These are phyloP conservation scores for Brachycybe producta DNA, from an alignment of 2,888 invertebrate species.

Conservation along the genomic window DNA sequence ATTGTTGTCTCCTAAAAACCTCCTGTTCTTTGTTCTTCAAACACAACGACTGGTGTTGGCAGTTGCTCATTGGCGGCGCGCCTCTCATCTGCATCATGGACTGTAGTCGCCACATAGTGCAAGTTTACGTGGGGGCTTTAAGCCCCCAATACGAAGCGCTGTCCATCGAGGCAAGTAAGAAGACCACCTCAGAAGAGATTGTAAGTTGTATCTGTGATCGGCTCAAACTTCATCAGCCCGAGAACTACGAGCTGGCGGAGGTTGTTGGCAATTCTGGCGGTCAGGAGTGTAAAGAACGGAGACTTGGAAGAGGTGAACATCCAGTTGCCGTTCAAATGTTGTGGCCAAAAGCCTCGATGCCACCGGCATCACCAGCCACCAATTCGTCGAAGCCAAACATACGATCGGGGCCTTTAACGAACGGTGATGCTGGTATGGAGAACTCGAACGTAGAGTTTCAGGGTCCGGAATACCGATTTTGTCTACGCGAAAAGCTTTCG, in stretches of 20 bases:
- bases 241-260: conserved; percentile 69
- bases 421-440: background rate
- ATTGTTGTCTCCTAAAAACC: too few species aligned
- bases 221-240: conserved; percentile 42
- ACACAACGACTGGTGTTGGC: too few species aligned
- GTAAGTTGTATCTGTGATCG: conserved; percentile 74
- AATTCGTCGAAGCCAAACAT: conserved; percentile 1
- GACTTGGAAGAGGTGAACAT: conserved; percentile 54
- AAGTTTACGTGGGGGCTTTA: conserved; percentile 80
- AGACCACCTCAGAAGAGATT: conserved; percentile 82
- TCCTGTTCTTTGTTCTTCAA: too few species aligned
- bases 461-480: conserved; percentile 50
- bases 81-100: too few species aligned
- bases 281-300: conserved; percentile 80
- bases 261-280: conserved; percentile 75
- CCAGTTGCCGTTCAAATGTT: conserved; percentile 39
- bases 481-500: conserved; percentile 69
- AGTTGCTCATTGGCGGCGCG: too few species aligned
- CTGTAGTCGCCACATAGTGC: conserved; percentile 48
- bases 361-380: conserved; percentile 2
- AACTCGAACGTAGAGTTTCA: conserved; percentile 15
- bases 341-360: conserved; percentile 33
- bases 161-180: conserved; percentile 79
- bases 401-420: background rate
- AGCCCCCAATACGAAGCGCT: conserved; percentile 78